A percentile compares a stretch with the other conserved stretches of the same genome.
Evolutionary conservation across 2,888 invertebrate genomes (phyloP).

Genomic region (Omphaloscelis lunosa): DNA sequence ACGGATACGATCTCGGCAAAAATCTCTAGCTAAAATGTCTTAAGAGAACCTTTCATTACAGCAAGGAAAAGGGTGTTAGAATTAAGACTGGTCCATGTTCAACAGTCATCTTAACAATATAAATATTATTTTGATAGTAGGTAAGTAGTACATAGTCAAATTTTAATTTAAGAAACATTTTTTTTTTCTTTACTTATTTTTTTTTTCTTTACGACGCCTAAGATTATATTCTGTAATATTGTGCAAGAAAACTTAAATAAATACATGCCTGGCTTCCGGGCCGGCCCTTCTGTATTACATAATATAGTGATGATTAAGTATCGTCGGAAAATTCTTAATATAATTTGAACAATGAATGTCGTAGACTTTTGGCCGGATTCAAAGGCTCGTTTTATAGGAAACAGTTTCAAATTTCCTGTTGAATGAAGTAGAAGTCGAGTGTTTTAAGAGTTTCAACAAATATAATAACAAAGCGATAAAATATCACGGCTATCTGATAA

Average conservation of each 20-base stretch:
- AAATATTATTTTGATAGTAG: too few relatives aligned
- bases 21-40: not conserved
- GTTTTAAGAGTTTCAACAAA: constrained; percentile 34
- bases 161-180: not conserved
- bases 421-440: constrained; percentile 38
- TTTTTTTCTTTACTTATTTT: too few relatives aligned
- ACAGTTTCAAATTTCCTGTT: constrained; percentile 27
- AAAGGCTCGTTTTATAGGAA: constrained; percentile 19
- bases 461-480: constrained; percentile 24
- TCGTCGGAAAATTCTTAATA: constrained; percentile 13
- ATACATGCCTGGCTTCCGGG: not conserved
- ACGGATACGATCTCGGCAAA: not conserved
- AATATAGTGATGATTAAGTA: constrained; percentile 1
- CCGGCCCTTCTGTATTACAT: not conserved
- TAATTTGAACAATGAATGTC: constrained; percentile 32
- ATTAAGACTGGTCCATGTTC: not conserved
- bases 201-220: too few relatives aligned
- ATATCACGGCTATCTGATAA: constrained; percentile 43
- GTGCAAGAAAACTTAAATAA: too few relatives aligned
- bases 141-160: not conserved
- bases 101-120: too few relatives aligned
- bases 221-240: too few relatives aligned
- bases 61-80: not conserved
- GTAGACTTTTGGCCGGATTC: constrained; percentile 11
- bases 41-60: not conserved